Evolutionary conservation across 2,797 vertebrate genomes (phyloP), one percentile per base, ranked within the genome.

Genomic region (Neopelma chrysocephalum): DNA sequence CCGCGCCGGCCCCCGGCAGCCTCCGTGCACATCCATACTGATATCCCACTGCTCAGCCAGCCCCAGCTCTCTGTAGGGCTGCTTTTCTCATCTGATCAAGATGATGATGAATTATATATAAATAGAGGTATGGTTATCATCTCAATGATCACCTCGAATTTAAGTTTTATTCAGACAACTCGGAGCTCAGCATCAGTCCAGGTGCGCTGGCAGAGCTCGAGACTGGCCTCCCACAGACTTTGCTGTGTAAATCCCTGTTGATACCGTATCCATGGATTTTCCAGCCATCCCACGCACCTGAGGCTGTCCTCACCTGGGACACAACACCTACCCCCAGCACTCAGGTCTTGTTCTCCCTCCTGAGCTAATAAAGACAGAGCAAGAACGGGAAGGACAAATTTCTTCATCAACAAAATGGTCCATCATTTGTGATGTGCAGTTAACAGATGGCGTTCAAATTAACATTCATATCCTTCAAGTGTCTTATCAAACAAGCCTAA

Each of bases 401-500:
- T 71, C 72, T 69, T 32, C 69, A 47, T 80, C 82, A 79, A 58
- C 82, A 48, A 97, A 97, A 86, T 86, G 90, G 93, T 91, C 94
- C 95, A 77, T 57, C 36, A 4, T 36, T 84, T 73, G 62, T 22
- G 48, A 87, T 88, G 51, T 48, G 82, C 90, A 53, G 76, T 90
- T 94, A 95, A 83, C 94, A 97, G 96, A 94, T 91, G 96, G 91
- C 1, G 0, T 45, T 76, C 89, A 83, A 90, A 95, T 93, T 92
- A 95, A 87, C 79, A 95, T 90, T 89, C 90, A 6, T 91, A 86
- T 95, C 88, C 78, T 93, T 93, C 93, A 82, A 96, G 80, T 94
- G 89, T 94, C 93, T 95, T 90, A 91, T 72, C 95, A 95, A 96
- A 95, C 95, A 97, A 90, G 90, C n/a, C 90, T 83, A 96, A 97